These are phyloP conservation scores for Allophyes oxyacanthae DNA, from an alignment of 2,888 invertebrate species.

Conservation along the genomic window DNA sequence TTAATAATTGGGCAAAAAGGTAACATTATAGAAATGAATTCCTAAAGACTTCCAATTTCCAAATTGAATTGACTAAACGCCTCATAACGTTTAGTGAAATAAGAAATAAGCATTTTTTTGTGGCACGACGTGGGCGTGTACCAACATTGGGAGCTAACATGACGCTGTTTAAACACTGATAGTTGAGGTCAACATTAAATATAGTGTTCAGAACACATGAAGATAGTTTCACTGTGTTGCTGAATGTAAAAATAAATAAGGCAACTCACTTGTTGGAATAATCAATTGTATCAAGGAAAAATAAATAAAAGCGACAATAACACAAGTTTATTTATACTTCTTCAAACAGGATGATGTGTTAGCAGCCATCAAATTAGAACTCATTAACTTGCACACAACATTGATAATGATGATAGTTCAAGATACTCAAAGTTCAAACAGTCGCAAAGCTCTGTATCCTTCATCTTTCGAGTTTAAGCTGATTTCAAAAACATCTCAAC, in stretches of 20 bases:
- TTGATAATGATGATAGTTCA: no score
- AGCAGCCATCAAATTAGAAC: conserved; percentile 38
- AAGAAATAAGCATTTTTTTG: conserved; percentile 53
- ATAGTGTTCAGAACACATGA: conserved; percentile 55
- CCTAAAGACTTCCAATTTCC: conserved; percentile 5
- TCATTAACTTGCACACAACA: conserved; percentile 26
- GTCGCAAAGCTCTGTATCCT: conserved; percentile 11
- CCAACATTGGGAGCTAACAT: conserved; percentile 68
- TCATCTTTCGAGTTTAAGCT: background rate
- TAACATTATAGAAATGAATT: conserved; percentile 15
- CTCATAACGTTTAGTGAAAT: conserved; percentile 33
- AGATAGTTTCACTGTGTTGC: conserved; percentile 13
- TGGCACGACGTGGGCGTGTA: conserved; percentile 72
- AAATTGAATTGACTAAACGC: conserved; percentile 7
- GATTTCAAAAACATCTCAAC: conserved; percentile 15
- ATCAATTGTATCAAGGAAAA: conserved; percentile 14
- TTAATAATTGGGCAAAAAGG: conserved; percentile 51
- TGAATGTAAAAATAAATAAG: conserved; percentile 14
- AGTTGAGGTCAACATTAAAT: conserved; percentile 68
- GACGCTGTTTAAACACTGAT: conserved; percentile 63
- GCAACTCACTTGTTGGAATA: conserved; percentile 16
- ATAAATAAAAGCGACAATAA: conserved; percentile 6
- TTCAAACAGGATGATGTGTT: conserved; percentile 10
- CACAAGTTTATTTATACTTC: conserved; percentile 4
- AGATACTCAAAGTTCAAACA: no score